Conservation (phyloP, 2,113 vertebrate species). For the Brachypodius melanocephalos region DNA sequence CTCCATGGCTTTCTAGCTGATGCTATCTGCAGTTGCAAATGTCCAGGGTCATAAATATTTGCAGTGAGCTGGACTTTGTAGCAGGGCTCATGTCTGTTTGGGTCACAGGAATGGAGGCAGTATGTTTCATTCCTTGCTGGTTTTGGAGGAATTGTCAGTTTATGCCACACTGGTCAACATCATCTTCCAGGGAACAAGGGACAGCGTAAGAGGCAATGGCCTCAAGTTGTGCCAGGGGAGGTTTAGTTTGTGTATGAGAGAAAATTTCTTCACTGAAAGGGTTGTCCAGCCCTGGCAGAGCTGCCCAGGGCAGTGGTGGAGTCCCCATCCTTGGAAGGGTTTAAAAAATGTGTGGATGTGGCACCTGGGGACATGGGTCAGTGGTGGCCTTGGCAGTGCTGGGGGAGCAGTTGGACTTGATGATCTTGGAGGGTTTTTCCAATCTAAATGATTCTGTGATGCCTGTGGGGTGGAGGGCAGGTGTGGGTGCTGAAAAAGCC, state of each 20-base stretch:
- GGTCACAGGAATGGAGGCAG: neutral
- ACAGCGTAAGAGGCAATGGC: neutral
- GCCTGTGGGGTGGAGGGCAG: neutral
- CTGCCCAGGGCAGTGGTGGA: neutral
- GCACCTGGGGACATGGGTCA: neutral
- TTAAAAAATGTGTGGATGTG: neutral
- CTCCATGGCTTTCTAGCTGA: neutral
- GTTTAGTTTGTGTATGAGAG: neutral
- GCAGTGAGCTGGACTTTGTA: neutral
- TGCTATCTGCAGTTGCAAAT: neutral
- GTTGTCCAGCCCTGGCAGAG: neutral
- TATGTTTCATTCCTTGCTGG: neutral
- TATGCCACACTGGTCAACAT: neutral
- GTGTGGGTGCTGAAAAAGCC: neutral
- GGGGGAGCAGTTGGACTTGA: no score
- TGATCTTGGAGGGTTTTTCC: neutral
- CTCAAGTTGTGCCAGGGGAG: neutral
- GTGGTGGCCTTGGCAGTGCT: neutral
- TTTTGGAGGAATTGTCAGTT: neutral
- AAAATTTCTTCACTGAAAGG: neutral
- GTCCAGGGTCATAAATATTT: neutral
- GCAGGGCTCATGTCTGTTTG: neutral
- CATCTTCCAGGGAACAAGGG: neutral
- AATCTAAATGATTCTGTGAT: neutral
- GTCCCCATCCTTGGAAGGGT: neutral